Conservation (phyloP, 2,888 invertebrate genomes). For the Pristionchus mayeri region DNA sequence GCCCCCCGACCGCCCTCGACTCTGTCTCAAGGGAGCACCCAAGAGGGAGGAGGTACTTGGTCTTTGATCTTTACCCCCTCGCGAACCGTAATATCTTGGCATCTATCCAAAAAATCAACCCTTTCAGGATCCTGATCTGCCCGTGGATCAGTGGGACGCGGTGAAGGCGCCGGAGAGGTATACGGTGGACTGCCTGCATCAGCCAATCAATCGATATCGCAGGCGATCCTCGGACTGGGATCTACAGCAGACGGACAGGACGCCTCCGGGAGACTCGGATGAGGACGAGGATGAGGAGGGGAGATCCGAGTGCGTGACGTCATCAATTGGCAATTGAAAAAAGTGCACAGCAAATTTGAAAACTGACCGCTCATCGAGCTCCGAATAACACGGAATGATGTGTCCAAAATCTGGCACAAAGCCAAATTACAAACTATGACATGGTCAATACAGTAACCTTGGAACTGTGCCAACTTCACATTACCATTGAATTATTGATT, state of each 20-base stretch:
- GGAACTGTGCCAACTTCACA: neutral
- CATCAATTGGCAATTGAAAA: neutral
- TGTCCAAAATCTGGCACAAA: neutral
- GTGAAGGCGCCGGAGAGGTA: neutral
- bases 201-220: neutral
- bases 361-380: too few relatives aligned
- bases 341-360: too few relatives aligned
- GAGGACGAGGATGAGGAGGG: neutral
- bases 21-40: neutral
- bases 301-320: neutral
- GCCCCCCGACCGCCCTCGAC: neutral
- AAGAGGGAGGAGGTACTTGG: neutral
- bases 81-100: neutral
- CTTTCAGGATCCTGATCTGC: neutral
- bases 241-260: neutral
- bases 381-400: too few relatives aligned
- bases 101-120: neutral
- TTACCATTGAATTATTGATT: too few relatives aligned
- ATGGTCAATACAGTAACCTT: neutral
- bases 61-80: too few relatives aligned
- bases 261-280: neutral
- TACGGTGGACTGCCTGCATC: neutral
- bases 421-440: neutral
- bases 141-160: constrained; percentile 25
- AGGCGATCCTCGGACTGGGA: neutral